Percentiles rank a stretch among this genome's conserved stretches.
phyloP scores from a whole-genome alignment of 2,113 vertebrate species.

The Nerophis lumbriciformis region DNA sequence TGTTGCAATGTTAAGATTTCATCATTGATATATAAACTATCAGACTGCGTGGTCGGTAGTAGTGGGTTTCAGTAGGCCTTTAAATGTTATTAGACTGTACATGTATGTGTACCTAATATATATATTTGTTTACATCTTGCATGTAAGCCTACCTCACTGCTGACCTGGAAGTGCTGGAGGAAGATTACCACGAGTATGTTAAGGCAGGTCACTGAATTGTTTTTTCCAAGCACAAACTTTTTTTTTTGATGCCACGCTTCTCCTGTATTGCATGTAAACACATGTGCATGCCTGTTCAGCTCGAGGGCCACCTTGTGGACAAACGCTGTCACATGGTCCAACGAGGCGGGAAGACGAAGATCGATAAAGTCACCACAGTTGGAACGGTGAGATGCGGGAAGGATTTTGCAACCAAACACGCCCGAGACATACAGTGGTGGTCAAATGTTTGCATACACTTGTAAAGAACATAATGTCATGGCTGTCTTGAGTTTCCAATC shows the following conservation, averaged over 20 bases:
- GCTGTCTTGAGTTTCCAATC: too few relatives aligned
- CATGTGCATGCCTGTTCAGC: constrained; percentile 51
- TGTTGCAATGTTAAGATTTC: too few relatives aligned
- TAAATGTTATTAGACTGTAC: too few relatives aligned
- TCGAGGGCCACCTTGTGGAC: constrained; percentile 66
- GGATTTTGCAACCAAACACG: background rate
- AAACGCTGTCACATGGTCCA: constrained; percentile 70
- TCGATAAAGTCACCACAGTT: constrained; percentile 69
- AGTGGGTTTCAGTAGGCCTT: too few relatives aligned
- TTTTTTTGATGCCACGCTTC: too few relatives aligned
- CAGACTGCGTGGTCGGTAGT: too few relatives aligned
- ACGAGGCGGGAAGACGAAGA: constrained; percentile 60
- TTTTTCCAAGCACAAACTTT: background rate
- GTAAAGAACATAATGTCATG: too few relatives aligned
- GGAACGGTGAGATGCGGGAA: constrained; percentile 72
- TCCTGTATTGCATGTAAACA: background rate
- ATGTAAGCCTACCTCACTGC: constrained; percentile 70
- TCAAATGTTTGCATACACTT: too few relatives aligned
- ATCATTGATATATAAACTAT: too few relatives aligned
- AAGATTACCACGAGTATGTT: constrained; percentile 77
- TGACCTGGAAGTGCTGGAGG: constrained; percentile 74
- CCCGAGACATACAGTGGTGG: too few relatives aligned
- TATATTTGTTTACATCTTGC: background rate
- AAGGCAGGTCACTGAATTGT: constrained; percentile 63
- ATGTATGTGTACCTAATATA: background rate